phyloP scores from a whole-genome alignment of 2,113 vertebrate species.

The Mesitornis unicolor region DNA sequence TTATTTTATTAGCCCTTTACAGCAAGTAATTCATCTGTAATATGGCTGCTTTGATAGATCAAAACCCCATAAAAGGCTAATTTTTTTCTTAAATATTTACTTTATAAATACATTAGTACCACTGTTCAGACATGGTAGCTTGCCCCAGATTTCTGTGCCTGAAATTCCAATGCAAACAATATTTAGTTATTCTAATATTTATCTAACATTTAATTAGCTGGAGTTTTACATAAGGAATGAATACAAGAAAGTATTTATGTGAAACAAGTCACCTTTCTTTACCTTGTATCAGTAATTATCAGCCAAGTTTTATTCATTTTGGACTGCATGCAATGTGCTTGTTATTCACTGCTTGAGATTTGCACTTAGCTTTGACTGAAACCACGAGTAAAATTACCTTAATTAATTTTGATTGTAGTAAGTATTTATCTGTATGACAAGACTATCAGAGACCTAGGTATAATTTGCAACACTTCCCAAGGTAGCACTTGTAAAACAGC shows the following conservation, averaged over 20 bases:
- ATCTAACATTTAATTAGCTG: background rate
- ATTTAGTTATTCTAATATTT: background rate
- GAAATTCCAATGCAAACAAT: background rate
- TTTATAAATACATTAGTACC: background rate
- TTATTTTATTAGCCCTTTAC: background rate
- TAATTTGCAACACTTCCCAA: background rate
- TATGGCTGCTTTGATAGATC: background rate
- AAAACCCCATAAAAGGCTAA: background rate
- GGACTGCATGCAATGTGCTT: background rate
- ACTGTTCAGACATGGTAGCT: background rate
- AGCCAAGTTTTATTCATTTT: background rate
- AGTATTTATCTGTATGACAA: background rate
- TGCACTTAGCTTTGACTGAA: background rate
- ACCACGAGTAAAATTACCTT: background rate
- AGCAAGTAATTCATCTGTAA: background rate
- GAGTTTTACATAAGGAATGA: background rate
- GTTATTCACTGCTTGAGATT: background rate
- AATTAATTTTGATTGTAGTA: background rate
- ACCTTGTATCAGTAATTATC: background rate
- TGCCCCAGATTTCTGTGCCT: background rate
- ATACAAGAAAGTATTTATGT: background rate
- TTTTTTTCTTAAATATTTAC: conserved; percentile 1
- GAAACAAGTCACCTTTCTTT: background rate
- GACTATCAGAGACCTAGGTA: background rate
- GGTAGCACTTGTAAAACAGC: background rate